Evolutionary conservation across 2,888 invertebrate genomes (phyloP), one percentile per base, ranked within the genome.

Genomic region (Spisula subtruncata): DNA sequence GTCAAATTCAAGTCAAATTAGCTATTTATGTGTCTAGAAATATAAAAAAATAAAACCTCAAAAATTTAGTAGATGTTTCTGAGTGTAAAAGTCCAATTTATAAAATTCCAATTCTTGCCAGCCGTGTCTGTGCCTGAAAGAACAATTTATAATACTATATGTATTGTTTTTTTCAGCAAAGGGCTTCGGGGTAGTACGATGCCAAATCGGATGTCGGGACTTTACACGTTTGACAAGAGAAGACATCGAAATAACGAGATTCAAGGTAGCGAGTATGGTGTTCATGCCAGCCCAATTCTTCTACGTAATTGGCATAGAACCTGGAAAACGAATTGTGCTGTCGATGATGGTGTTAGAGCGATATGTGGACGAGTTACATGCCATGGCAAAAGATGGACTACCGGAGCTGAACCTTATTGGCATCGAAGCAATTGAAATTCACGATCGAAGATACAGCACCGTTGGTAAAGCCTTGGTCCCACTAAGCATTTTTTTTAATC

Each of bases 251-350:
- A 46, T 81, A 10, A 85, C 89, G 5, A 82, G 91, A 16, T 81
- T 80, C 41, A 86, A 86, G 32, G 54, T 88, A 16, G 81, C 91
- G 10, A 87, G 84, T 18, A 25, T 88, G 29, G 83, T 91, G 51
- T 91, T 91, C n/a, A 83, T 91, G 56, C 87, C 89, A 12, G 54
- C 86, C n/a, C 80, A 87, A 2, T 80, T 18, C 18, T 86, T 89
- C 8, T 89, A 89, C 81, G 88, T 91, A 10, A 87, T 91, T 8
- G 91, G 91, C 10, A 89, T 91, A 35, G 91, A 91, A 51, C 91
- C 91, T 29, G 89, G 89, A 35, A 80, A 66, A 41, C 85, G 87
- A 29, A 83, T 91, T 6, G 54, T 88, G 5, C 79, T 91, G 1
- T 83, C 89, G 0, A 35, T 89, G 5, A 87, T 89, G 87, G 54